Percentiles rank a stretch among this genome's conserved stretches.
Conservation (phyloP, 1,140 invertebrate species). For the Pogonomyrmex californicus region DNA sequence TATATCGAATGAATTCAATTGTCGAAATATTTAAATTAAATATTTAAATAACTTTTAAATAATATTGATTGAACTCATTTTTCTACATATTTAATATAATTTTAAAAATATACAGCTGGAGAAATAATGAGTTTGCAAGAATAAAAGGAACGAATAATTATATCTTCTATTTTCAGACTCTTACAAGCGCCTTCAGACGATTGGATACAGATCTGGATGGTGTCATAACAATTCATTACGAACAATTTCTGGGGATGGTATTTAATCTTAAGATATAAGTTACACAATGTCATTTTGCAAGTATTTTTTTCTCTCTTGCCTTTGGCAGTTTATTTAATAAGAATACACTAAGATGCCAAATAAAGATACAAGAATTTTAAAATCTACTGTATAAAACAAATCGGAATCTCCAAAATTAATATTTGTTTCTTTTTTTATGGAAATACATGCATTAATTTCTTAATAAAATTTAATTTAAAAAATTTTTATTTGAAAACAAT, state of each 20-base stretch:
- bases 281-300: not conserved
- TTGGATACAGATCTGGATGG: constrained; percentile 98
- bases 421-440: not conserved
- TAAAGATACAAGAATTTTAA: constrained; percentile 34
- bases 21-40: not conserved
- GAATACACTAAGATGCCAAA: constrained; percentile 33
- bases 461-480: not conserved
- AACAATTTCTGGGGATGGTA: constrained; percentile 98
- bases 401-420: constrained; percentile 46
- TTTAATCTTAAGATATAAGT: constrained; percentile 95
- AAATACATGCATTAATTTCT: too few species aligned
- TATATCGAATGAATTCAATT: not conserved
- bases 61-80: not conserved
- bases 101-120: not conserved
- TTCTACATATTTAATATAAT: not conserved
- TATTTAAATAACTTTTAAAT: not conserved
- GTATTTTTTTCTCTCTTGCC: constrained; percentile 35
- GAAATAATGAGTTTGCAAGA: too few species aligned
- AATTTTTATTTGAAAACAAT: constrained; percentile 3
- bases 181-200: constrained; percentile 95
- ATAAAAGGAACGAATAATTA: not conserved
- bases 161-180: constrained; percentile 90
- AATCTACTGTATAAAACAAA: not conserved
- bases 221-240: constrained; percentile 98
- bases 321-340: constrained; percentile 9